Conservation (phyloP, 2,888 invertebrate species). For the Julus scanicus region DNA sequence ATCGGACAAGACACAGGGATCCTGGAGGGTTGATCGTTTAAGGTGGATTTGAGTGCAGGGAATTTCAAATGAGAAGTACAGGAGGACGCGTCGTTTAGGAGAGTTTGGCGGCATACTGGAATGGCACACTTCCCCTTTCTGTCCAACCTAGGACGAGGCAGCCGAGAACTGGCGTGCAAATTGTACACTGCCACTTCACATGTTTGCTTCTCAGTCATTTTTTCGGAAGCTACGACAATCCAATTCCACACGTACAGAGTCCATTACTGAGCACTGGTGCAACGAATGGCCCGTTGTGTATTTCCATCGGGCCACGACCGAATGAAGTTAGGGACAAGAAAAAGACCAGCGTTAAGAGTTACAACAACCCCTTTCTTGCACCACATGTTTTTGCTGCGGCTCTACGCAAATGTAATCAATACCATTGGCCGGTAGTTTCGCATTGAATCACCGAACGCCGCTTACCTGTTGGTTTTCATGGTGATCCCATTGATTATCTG, state of each 20-base stretch:
- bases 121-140: neutral
- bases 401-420: slow-evolving; percentile 5
- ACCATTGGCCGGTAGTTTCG: neutral
- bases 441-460: neutral
- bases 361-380: no score
- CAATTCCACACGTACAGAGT: neutral
- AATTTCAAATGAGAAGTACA: neutral
- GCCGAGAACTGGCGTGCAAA: neutral
- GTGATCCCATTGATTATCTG: slow-evolving; percentile 24
- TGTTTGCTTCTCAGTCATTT: slow-evolving; percentile 4
- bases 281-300: neutral
- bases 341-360: neutral
- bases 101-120: neutral
- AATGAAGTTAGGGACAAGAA: neutral
- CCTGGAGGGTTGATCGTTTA: neutral
- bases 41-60: neutral
- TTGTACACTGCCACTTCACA: slow-evolving; percentile 8
- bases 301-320: neutral
- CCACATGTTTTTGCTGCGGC: neutral
- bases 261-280: neutral
- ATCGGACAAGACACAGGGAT: neutral
- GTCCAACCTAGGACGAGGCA: slow-evolving; percentile 9
- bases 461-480: slow-evolving; percentile 47
- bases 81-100: neutral
- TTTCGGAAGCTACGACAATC: neutral